These are phyloP conservation scores for Danaus chrysippus DNA, from an alignment of 2,888 invertebrate genomes.

Conservation along the genomic window DNA sequence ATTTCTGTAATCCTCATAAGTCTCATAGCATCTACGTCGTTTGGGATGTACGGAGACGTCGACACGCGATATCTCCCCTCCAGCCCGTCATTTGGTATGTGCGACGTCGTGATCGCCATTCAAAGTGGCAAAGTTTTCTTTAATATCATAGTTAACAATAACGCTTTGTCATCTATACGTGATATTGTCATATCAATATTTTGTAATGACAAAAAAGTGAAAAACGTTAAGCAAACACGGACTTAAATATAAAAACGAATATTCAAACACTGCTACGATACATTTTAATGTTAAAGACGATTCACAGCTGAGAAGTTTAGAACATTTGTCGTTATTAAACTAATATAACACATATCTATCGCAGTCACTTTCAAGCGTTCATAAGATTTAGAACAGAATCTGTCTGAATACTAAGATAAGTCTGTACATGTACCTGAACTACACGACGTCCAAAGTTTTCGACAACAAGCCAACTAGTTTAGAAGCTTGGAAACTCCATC, in stretches of 20 bases:
- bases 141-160: conserved; percentile 35
- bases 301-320: conserved; percentile 9
- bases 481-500: conserved; percentile 74
- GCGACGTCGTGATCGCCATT: conserved; percentile 64
- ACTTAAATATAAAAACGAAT: neutral
- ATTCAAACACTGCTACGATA: no score
- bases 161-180: conserved; percentile 34
- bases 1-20: conserved; percentile 78
- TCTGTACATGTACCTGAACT: conserved; percentile 59
- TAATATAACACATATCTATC: conserved; percentile 8
- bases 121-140: conserved; percentile 43
- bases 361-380: conserved; percentile 40
- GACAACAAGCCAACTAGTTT: conserved; percentile 74
- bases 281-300: neutral
- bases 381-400: conserved; percentile 64
- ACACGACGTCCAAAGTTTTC: conserved; percentile 63
- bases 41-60: conserved; percentile 47
- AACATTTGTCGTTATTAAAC: conserved; percentile 16
- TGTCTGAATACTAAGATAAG: conserved; percentile 65
- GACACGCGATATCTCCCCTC: conserved; percentile 45
- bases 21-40: conserved; percentile 65
- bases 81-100: conserved; percentile 58
- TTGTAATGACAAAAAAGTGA: conserved; percentile 7
- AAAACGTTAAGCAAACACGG: conserved; percentile 41
- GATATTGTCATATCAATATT: conserved; percentile 21